These are phyloP conservation scores for Calonectris borealis DNA, from an alignment of 2,113 vertebrate genomes.

Conservation along the genomic window DNA sequence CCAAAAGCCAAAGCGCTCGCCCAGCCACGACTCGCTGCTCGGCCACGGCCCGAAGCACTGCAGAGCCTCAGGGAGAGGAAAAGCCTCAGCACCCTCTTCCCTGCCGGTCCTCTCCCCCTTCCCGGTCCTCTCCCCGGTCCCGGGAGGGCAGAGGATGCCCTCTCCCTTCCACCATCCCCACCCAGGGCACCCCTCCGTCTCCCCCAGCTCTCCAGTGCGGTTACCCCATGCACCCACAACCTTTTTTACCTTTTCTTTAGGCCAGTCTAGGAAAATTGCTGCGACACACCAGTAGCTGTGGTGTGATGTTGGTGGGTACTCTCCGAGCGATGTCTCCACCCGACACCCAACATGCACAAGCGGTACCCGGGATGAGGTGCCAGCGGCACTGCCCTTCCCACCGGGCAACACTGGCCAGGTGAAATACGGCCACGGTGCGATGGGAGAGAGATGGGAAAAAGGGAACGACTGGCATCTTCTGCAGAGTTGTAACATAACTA, in stretches of 20 bases:
- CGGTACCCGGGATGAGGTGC: fast-evolving
- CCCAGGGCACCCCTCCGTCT: too few relatives aligned
- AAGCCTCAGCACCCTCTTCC: not conserved
- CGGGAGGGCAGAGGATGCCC: not conserved
- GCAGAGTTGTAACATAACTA: not conserved
- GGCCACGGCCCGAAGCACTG: not conserved
- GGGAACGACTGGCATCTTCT: not conserved
- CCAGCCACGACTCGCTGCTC: not conserved
- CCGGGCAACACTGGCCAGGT: fast-evolving
- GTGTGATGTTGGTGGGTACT: not conserved
- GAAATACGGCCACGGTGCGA: fast-evolving
- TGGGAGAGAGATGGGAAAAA: fast-evolving
- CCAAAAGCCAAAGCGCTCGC: not conserved
- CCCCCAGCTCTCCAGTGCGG: not conserved
- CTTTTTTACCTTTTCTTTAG: not conserved
- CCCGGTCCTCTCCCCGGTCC: not conserved
- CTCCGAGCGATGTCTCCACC: not conserved
- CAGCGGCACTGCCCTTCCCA: not conserved
- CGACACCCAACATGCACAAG: not conserved
- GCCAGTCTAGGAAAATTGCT: too few relatives aligned
- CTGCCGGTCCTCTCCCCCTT: not conserved
- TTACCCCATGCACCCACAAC: not conserved
- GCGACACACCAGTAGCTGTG: not conserved
- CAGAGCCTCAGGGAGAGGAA: not conserved
- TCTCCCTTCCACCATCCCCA: not conserved